These are phyloP conservation scores for Hypanus sabinus DNA, from an alignment of 2,113 vertebrate genomes.

Conservation along the genomic window DNA sequence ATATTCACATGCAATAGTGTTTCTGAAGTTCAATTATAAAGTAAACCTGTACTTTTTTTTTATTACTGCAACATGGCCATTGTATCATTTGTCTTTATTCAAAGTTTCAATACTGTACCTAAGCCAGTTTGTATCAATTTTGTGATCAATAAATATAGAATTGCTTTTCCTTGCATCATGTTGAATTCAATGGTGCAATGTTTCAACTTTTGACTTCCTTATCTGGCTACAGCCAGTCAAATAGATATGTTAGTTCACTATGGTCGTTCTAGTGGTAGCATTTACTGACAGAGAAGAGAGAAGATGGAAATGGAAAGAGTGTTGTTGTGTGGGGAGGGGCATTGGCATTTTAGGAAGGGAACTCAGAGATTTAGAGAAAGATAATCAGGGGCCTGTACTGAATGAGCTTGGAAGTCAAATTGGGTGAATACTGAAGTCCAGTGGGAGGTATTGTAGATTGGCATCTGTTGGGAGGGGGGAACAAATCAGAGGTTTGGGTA, in stretches of 20 bases:
- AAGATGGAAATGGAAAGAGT: background rate
- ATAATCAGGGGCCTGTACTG: too few species aligned
- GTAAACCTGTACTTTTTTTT: background rate
- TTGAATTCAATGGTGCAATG: too few species aligned
- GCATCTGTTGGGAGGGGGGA: too few species aligned
- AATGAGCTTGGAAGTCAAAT: too few species aligned
- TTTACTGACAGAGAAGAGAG: background rate
- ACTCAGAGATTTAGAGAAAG: background rate
- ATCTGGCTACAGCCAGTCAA: too few species aligned
- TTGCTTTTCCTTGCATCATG: background rate
- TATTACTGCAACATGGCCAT: background rate
- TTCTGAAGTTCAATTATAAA: background rate
- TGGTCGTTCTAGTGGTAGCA: too few species aligned
- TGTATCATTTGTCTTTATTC: background rate
- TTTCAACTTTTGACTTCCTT: too few species aligned
- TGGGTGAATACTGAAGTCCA: too few species aligned
- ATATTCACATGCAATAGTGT: background rate
- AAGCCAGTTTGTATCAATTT: background rate
- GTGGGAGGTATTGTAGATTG: too few species aligned
- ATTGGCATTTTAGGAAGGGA: background rate
- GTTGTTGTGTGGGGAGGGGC: background rate
- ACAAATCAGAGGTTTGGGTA: too few species aligned
- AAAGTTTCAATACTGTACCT: background rate
- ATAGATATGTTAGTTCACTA: too few species aligned
- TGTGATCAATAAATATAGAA: background rate